phyloP scores from a whole-genome alignment of 2,797 vertebrate species.

The Rousettus madagascariensis region DNA sequence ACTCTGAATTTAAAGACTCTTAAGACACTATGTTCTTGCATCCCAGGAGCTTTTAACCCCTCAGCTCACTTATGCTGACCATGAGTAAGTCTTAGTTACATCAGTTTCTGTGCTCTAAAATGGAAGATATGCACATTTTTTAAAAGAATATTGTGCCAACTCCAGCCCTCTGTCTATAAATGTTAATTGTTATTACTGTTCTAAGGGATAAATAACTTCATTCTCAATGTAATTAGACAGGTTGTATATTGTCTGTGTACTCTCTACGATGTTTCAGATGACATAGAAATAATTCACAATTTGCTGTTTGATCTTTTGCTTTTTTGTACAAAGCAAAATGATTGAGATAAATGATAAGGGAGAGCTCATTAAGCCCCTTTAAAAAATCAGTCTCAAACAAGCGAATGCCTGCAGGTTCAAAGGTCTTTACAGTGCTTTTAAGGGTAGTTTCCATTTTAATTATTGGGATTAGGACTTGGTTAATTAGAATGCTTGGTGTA shows the following conservation, averaged over 20 bases:
- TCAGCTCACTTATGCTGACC: neutral
- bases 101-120: conserved; percentile 37
- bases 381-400: conserved; percentile 30
- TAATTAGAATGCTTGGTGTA: conserved; percentile 43
- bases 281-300: conserved; percentile 28
- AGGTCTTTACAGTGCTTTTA: conserved; percentile 24
- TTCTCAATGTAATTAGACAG: conserved; percentile 33
- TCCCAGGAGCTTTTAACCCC: neutral
- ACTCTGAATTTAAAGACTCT: conserved; percentile 46
- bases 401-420: conserved; percentile 1
- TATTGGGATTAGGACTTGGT: conserved; percentile 34
- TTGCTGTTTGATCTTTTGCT: conserved; percentile 6
- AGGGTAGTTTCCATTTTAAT: conserved; percentile 54
- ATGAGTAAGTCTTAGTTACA: neutral
- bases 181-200: neutral
- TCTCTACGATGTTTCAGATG: neutral
- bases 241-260: neutral
- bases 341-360: conserved; percentile 29
- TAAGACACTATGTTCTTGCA: conserved; percentile 20
- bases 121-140: neutral
- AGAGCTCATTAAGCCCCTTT: conserved; percentile 22
- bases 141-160: neutral
- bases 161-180: conserved; percentile 20
- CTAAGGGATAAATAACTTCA: neutral
- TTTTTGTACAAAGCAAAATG: conserved; percentile 23